phyloP scores from a whole-genome alignment of 2,797 vertebrate species.

The Orientallactaga sibirica region DNA sequence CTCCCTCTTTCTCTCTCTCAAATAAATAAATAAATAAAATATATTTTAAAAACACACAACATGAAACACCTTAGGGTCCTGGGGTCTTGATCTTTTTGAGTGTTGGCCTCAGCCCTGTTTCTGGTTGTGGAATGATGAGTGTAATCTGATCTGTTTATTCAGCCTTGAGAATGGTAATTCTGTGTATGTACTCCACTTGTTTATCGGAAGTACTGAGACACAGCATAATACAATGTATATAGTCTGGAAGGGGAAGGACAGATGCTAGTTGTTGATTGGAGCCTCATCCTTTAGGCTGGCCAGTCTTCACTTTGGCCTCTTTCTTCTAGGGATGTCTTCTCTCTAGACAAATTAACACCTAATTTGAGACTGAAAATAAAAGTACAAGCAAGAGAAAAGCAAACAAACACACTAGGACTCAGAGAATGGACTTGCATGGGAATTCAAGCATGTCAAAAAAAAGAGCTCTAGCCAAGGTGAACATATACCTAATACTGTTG shows the following conservation, averaged over 20 bases:
- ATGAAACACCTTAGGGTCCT: not conserved
- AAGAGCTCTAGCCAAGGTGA: not conserved
- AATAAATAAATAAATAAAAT: too few relatives aligned
- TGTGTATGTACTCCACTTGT: not conserved
- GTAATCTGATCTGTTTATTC: not conserved
- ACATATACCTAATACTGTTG: not conserved
- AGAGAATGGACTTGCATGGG: not conserved
- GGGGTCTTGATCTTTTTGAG: not conserved
- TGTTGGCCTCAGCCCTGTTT: not conserved
- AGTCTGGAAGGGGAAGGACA: not conserved
- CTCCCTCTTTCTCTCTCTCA: too few relatives aligned
- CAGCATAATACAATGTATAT: not conserved
- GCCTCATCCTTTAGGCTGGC: not conserved
- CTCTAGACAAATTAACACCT: slow-evolving; percentile 3
- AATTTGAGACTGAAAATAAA: slow-evolving; percentile 1
- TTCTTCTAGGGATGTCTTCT: not conserved
- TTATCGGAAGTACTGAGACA: not conserved
- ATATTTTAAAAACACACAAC: not conserved
- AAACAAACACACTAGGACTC: not conserved
- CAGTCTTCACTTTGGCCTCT: not conserved
- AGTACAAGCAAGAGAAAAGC: not conserved
- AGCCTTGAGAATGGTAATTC: not conserved
- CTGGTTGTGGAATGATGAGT: not conserved
- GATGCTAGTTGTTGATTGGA: not conserved
- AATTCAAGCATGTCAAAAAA: not conserved